Percentiles rank a stretch among this genome's conserved stretches.
Evolutionary conservation across 1,140 invertebrate species (phyloP).

Genomic region (Aphelenchoides besseyi): DNA sequence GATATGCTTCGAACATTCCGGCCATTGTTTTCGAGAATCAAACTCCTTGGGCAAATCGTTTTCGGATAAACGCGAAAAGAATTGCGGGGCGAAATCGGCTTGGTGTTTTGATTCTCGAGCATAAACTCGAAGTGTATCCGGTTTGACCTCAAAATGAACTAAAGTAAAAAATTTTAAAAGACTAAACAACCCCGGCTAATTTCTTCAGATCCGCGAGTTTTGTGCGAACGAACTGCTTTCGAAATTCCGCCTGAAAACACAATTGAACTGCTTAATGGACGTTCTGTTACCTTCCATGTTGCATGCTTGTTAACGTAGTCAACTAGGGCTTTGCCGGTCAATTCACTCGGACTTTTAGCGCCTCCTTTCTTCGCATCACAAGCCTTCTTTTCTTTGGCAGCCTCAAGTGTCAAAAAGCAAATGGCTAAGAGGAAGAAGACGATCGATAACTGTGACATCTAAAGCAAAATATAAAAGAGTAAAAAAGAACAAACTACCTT

Average conservation of each 20-base stretch:
- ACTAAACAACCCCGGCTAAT: neutral
- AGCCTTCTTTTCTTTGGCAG: neutral
- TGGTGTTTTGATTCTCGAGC: neutral
- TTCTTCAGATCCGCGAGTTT: neutral
- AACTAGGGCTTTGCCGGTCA: constrained; percentile 17
- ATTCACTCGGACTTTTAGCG: neutral
- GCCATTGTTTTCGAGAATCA: constrained; percentile 13
- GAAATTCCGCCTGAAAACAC: constrained; percentile 1
- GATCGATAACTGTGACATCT: neutral
- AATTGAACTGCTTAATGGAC: neutral
- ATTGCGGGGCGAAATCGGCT: neutral
- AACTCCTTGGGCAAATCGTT: constrained; percentile 6
- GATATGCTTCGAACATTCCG: constrained; percentile 1
- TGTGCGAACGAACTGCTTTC: neutral
- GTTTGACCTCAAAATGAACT: too few relatives aligned
- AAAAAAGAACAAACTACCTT: neutral
- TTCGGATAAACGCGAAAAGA: neutral
- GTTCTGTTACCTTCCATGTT: constrained; percentile 6
- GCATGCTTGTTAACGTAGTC: constrained; percentile 20
- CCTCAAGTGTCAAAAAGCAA: neutral
- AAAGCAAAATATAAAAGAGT: neutral
- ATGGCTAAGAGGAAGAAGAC: neutral
- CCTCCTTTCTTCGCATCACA: constrained; percentile 7
- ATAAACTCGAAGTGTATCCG: neutral
- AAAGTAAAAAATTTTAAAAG: too few relatives aligned